phyloP scores from a whole-genome alignment of 2,113 vertebrate species.

The Archilochus colubris region DNA sequence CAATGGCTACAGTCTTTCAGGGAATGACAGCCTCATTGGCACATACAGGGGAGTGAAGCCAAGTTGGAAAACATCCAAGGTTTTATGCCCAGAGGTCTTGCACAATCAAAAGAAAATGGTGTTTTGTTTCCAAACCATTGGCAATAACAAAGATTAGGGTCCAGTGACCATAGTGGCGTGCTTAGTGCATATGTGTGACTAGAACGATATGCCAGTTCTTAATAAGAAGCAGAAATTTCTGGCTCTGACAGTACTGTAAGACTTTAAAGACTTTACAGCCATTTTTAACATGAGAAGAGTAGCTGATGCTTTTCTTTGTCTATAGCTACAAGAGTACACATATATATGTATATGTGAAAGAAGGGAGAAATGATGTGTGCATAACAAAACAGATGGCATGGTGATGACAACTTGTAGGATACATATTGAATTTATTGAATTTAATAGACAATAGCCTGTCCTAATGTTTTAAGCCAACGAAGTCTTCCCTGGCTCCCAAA shows the following conservation, averaged over 20 bases:
- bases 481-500: slow-evolving; percentile 63
- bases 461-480: slow-evolving; percentile 68
- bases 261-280: neutral
- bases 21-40: neutral
- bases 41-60: neutral
- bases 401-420: slow-evolving; percentile 48
- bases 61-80: neutral
- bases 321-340: neutral
- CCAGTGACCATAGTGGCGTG: neutral
- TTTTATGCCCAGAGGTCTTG: neutral
- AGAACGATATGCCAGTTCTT: slow-evolving; percentile 22
- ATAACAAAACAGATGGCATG: neutral
- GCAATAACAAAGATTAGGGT: slow-evolving; percentile 37
- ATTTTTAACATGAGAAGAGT: neutral
- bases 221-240: slow-evolving; percentile 36
- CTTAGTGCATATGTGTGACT: neutral
- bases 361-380: neutral
- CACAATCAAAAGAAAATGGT: neutral
- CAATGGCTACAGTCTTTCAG: neutral
- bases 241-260: neutral
- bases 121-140: slow-evolving; percentile 17
- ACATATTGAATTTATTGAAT: slow-evolving; percentile 62
- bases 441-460: slow-evolving; percentile 68
- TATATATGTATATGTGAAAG: neutral
- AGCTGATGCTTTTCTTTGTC: neutral